phyloP scores from a whole-genome alignment of 2,113 vertebrate genomes.

The Craseonycteris thonglongyai region DNA sequence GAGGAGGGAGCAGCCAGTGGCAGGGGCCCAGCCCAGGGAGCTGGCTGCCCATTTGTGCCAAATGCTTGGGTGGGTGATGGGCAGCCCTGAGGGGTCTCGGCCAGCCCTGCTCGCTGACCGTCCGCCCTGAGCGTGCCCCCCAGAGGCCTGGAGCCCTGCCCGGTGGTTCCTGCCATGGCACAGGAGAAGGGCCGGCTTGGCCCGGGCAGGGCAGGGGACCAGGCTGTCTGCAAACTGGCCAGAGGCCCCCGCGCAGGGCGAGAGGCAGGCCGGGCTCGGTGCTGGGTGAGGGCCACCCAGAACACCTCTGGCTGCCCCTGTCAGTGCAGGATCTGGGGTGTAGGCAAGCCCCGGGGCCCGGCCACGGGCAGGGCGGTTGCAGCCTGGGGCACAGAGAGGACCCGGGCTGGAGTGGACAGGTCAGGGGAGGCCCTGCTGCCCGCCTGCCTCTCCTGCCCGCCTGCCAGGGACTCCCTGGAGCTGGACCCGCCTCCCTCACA shows the following conservation, averaged over 20 bases:
- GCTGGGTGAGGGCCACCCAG: accelerated
- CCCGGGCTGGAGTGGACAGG: not conserved
- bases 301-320: too few relatives aligned
- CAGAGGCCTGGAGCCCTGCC: not conserved
- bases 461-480: not conserved
- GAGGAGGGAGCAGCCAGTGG: not conserved
- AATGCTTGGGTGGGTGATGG: slow-evolving; percentile 14
- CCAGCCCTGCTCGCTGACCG: not conserved
- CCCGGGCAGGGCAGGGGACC: not conserved
- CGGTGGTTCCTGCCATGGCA: accelerated
- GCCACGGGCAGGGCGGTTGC: accelerated
- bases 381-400: not conserved
- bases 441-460: accelerated
- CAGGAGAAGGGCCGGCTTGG: accelerated
- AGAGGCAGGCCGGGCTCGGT: not conserved
- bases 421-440: not conserved
- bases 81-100: not conserved
- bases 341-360: accelerated
- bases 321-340: accelerated
- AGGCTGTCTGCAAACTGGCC: not conserved
- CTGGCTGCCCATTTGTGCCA: not conserved
- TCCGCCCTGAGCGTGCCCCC: not conserved
- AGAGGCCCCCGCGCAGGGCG: not conserved
- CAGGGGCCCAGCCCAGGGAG: not conserved
- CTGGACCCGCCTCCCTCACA: not conserved